Percentiles rank a stretch among this genome's conserved stretches.
These are phyloP conservation scores for Netelia virgata DNA, from an alignment of 2,888 invertebrate genomes.

Conservation along the genomic window DNA sequence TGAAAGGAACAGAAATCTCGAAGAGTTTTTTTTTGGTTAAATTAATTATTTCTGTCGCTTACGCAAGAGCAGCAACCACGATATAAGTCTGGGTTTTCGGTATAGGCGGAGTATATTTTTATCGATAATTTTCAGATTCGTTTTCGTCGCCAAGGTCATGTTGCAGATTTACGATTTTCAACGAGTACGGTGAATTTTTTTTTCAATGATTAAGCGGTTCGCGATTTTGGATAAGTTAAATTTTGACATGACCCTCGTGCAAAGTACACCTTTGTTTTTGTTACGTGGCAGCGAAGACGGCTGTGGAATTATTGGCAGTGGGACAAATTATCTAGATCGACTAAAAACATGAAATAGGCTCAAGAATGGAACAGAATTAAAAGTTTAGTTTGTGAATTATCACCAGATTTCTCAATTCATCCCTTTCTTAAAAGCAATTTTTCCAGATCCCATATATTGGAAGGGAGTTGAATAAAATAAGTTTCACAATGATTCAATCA, in stretches of 20 bases:
- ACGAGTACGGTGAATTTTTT: conserved; percentile 6
- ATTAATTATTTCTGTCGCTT: conserved; percentile 59
- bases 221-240: neutral
- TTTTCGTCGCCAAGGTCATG: conserved; percentile 67
- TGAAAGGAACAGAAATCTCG: neutral
- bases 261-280: neutral
- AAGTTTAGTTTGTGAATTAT: too few relatives aligned
- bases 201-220: neutral
- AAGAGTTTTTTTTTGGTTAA: neutral
- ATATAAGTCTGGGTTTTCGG: conserved; percentile 70
- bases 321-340: neutral
- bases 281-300: neutral
- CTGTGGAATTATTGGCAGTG: neutral
- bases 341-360: too few relatives aligned
- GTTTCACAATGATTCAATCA: too few relatives aligned
- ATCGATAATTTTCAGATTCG: conserved; percentile 66
- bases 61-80: conserved; percentile 72
- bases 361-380: too few relatives aligned
- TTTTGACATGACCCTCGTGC: neutral
- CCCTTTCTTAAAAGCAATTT: too few relatives aligned
- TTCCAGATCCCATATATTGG: too few relatives aligned
- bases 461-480: too few relatives aligned
- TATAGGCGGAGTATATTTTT: conserved; percentile 72
- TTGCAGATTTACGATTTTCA: conserved; percentile 46
- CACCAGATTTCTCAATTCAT: too few relatives aligned